Evolutionary conservation across 2,113 vertebrate genomes (phyloP), one percentile per base, ranked within the genome.

Genomic region (Gallinago jamesoni): DNA sequence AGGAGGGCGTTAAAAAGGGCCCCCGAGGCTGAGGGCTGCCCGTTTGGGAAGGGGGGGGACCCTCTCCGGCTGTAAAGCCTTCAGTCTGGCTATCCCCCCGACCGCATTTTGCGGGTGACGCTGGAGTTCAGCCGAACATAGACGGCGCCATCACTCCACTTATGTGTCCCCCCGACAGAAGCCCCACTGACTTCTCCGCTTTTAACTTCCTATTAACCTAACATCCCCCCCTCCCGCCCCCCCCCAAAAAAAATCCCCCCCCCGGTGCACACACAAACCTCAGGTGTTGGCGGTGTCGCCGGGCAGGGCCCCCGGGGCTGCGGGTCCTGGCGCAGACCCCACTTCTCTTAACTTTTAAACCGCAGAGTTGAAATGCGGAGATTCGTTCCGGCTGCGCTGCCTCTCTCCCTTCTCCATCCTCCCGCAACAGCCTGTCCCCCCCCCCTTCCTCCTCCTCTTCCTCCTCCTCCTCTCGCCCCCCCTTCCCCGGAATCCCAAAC

Each of bases 81-180:
- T 95, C 96, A 98, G 96, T 98, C 97, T 95, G 97, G 97, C 96
- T 97, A 94, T 97, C 94, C 97, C 97, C 97, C 82, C 95, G 97
- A 97, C 97, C 97, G 97, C 35, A 96, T 97, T 97, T 97, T 95
- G 98, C 97, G 91, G 96, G 95, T 97, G 98, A 98, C 98, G 97
- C 96, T 97, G 96, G 97, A 97, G 98, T 98, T 97, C 90, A 97
- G 95, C 95, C 75, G 96, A 98, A 98, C 98, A 98, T 98, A 98
- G 98, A 98, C 98, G 98, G 98, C 98, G 98, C 98, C 98, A 98
- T 98, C 98, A 98, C 98, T 98, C 98, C 98, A 98, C 98, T 91
- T 95, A 97, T 97, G 86, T 97, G 94, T 95, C 28, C 55, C 86
- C 94, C 94, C 95, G 94, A 21, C 60, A 85, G 91, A 96, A 98